A percentile compares a stretch with the other conserved stretches of the same genome.
phyloP scores from a whole-genome alignment of 35 echinoderm and acorn worm species.

The Ptychodera flava region DNA sequence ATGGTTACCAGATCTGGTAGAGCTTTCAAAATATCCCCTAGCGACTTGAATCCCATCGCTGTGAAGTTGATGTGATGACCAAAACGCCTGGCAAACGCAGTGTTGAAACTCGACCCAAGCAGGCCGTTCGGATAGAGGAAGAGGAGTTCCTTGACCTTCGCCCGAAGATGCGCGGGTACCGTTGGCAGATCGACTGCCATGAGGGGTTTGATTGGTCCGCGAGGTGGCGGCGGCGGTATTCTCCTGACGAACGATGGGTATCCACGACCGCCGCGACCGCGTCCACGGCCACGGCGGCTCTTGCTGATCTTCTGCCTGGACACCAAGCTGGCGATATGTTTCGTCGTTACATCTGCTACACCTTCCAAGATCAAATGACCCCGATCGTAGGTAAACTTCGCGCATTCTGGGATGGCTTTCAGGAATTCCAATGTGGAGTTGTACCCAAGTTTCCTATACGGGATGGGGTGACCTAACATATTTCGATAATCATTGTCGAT shows the following conservation, averaged over 20 bases:
- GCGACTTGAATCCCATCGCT: slow-evolving; percentile 50
- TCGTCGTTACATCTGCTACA: slow-evolving; percentile 62
- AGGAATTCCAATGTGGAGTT: slow-evolving; percentile 47
- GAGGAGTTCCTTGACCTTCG: slow-evolving; percentile 68
- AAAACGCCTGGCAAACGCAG: slow-evolving; percentile 31
- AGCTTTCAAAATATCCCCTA: slow-evolving; percentile 44
- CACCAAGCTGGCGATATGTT: slow-evolving; percentile 79
- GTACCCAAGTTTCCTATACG: slow-evolving; percentile 62
- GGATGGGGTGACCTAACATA: slow-evolving; percentile 51
- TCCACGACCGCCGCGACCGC: neutral
- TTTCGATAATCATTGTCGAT: slow-evolving; percentile 60
- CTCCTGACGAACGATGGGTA: slow-evolving; percentile 11
- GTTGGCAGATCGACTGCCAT: slow-evolving; percentile 14
- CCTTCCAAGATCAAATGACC: slow-evolving; percentile 66
- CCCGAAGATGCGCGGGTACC: slow-evolving; percentile 65
- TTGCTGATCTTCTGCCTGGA: slow-evolving; percentile 73
- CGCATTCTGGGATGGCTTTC: slow-evolving; percentile 67
- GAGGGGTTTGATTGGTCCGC: slow-evolving; percentile 7
- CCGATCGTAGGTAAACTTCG: slow-evolving; percentile 46
- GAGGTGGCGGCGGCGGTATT: neutral
- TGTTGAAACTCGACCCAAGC: slow-evolving; percentile 51
- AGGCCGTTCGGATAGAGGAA: slow-evolving; percentile 56
- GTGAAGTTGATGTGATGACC: slow-evolving; percentile 52
- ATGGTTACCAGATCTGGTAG: slow-evolving; percentile 30
- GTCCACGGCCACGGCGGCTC: neutral